Percentiles rank a stretch among this genome's conserved stretches.
Evolutionary conservation across 1,140 invertebrate species (phyloP).

Genomic region (Apis mellifera): Amel_HAv3.1 CM009942.2:9449501-9450000

Average conservation of each 20-base stretch:
- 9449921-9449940: constrained; percentile 19
- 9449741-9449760: constrained; percentile 31
- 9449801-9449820: constrained; percentile 65
- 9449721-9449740: constrained; percentile 56
- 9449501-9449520: too few species aligned
- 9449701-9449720: constrained; percentile 61
- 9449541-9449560: too few species aligned
- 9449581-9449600: background rate
- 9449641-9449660: background rate
- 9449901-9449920: constrained; percentile 38
- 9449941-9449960: constrained; percentile 31
- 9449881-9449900: constrained; percentile 62
- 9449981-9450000: constrained; percentile 39
- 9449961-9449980: constrained; percentile 4
- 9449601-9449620: background rate
- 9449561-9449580: background rate
- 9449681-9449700: constrained; percentile 59
- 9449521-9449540: background rate
- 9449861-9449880: constrained; percentile 65
- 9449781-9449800: constrained; percentile 51
- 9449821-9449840: constrained; percentile 65
- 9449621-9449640: constrained; percentile 27
- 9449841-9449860: constrained; percentile 71
- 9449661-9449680: constrained; percentile 36
- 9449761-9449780: background rate